phyloP scores from a whole-genome alignment of 1,140 invertebrate species.

The Leptinotarsa undecemlineata region DNA sequence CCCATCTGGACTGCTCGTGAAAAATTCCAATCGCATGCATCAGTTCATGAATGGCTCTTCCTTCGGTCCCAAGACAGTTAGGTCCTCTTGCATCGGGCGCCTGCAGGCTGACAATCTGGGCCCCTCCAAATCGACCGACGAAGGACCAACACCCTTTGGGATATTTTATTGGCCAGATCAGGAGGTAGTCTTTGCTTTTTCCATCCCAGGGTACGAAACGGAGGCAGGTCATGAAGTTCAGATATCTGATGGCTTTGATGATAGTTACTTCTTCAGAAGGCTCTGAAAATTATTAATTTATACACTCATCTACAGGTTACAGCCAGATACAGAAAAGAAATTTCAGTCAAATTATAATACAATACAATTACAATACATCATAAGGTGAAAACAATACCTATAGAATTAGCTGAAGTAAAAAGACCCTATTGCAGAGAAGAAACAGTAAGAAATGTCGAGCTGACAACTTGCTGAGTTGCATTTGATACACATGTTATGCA shows the following conservation, averaged over 20 bases:
- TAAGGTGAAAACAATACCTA: too few relatives aligned
- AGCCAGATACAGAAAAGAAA: too few relatives aligned
- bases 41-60: constrained; percentile 69
- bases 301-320: too few relatives aligned
- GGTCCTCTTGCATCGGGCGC: constrained; percentile 62
- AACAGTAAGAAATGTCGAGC: too few relatives aligned
- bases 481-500: too few relatives aligned
- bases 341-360: too few relatives aligned
- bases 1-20: constrained; percentile 68
- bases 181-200: constrained; percentile 62
- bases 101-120: constrained; percentile 68
- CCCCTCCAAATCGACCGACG: constrained; percentile 67
- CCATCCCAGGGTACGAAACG: constrained; percentile 68
- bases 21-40: constrained; percentile 69
- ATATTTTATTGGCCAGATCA: constrained; percentile 69
- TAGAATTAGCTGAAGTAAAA: too few relatives aligned
- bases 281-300: constrained; percentile 52
- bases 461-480: too few relatives aligned
- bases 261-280: constrained; percentile 63
- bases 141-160: constrained; percentile 72
- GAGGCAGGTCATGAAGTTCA: constrained; percentile 67
- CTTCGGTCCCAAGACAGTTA: constrained; percentile 65
- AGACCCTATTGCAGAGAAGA: too few relatives aligned
- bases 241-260: constrained; percentile 61
- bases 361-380: too few relatives aligned